Conservation (phyloP, 1,140 invertebrate species). For the Macrotrachela quadricornifera region DNA sequence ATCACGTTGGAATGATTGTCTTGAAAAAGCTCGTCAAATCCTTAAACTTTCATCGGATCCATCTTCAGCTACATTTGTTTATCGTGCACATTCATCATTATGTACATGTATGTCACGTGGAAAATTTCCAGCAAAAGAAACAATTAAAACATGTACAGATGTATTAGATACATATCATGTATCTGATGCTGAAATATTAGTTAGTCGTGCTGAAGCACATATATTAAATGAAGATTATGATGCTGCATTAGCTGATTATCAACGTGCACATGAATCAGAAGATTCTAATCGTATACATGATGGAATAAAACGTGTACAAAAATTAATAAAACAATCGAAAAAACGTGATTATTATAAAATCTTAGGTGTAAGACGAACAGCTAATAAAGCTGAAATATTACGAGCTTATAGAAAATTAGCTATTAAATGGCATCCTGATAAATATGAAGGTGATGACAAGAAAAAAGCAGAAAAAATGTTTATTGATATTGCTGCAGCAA, state of each 20-base stretch:
- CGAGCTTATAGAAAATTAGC: slow-evolving; percentile 84
- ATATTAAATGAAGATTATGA: slow-evolving; percentile 70
- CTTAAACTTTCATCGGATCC: slow-evolving; percentile 41
- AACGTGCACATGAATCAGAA: slow-evolving; percentile 64
- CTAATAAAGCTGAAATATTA: slow-evolving; percentile 78
- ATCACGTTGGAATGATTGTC: slow-evolving; percentile 51
- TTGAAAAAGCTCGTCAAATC: slow-evolving; percentile 44
- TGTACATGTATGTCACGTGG: slow-evolving; percentile 32
- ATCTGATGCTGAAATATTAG: slow-evolving; percentile 48
- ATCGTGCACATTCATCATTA: slow-evolving; percentile 39
- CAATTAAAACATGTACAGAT: slow-evolving; percentile 51
- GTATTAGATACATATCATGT: slow-evolving; percentile 47
- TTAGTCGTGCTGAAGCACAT: slow-evolving; percentile 76
- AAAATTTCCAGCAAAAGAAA: slow-evolving; percentile 34
- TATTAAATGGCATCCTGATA: slow-evolving; percentile 91
- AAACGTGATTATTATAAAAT: slow-evolving; percentile 89
- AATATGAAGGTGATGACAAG: slow-evolving; percentile 79
- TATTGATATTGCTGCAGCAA: slow-evolving; percentile 93
- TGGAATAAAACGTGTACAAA: slow-evolving; percentile 65
- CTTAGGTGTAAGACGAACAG: slow-evolving; percentile 55
- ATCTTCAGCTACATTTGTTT: slow-evolving; percentile 46
- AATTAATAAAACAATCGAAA: slow-evolving; percentile 73
- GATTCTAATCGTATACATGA: slow-evolving; percentile 60
- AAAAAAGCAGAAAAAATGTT: slow-evolving; percentile 90
- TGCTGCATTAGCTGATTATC: slow-evolving; percentile 58